Evolutionary conservation across 2,888 invertebrate genomes (phyloP).

Genomic region (Latrodectus elegans): DNA sequence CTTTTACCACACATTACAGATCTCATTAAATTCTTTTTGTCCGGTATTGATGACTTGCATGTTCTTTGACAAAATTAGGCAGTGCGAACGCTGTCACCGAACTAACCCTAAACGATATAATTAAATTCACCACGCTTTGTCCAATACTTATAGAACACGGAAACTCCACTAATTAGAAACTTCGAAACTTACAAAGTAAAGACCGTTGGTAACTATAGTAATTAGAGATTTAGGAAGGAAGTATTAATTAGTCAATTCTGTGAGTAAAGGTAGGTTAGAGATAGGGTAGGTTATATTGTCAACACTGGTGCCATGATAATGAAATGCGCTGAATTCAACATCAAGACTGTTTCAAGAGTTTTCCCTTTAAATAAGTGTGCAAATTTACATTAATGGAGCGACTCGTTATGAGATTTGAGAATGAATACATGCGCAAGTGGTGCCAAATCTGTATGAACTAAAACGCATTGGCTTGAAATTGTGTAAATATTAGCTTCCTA

Average conservation of each 20-base stretch:
- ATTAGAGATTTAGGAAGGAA: background rate
- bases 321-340: no score
- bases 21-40: no score
- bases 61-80: background rate
- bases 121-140: background rate
- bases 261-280: background rate
- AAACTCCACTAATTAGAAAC: background rate
- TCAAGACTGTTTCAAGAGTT: no score
- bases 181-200: constrained; percentile 2
- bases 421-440: no score
- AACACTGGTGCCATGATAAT: background rate
- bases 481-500: no score
- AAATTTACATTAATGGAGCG: no score
- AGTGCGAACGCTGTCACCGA: background rate
- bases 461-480: no score
- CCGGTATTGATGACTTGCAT: no score
- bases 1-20: no score
- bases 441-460: no score
- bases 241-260: background rate
- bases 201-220: background rate
- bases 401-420: no score
- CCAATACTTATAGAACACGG: background rate
- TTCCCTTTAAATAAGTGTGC: no score
- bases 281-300: background rate
- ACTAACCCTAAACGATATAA: background rate